Base-by-base conservation (phyloP, 2,113 vertebrate genomes). In the Pteruthius melanotis region DNA sequence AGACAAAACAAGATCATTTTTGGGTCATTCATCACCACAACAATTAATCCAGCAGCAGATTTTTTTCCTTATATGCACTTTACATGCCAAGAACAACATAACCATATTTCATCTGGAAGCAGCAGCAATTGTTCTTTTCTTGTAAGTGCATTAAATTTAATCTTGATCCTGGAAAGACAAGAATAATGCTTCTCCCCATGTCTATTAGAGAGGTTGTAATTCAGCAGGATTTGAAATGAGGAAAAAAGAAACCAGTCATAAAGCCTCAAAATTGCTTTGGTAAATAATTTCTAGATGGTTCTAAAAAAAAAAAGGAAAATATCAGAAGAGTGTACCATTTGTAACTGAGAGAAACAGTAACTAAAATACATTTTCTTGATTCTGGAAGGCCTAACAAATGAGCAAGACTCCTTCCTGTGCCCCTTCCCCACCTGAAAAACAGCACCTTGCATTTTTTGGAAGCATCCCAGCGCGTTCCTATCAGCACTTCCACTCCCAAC, bases 1-100 rank as follows among this genome's bases (percentile, higher is more conserved):
- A 94, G 90, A 96, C 35, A 80, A 70, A 96, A 70, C 68, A 70
- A 77, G 88, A 66, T 60, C 26, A 30, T 64, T 75, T 96, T 89
- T 53, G 49, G 64, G 76, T 80, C 71, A 76, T 76, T 72, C 83
- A 83, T 68, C 93, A 93, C 56, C 3, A 2, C 44, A 65, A 94
- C 1, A 31, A 76, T 74, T 83, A 86, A 52, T 56, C 44, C 76
- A 86, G 39, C 26, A 64, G 79, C 19, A 86, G 42, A 63, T 78
- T 75, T 76, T 72, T 78, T 50, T 4, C 69, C 39, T 77, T 66
- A 5, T 21, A 80, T 66, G 75, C 0, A 2, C 57, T 59, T 42
- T 49, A 89, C 52, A 71, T 93, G 79, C 92, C 79, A 90, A 88
- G 77, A 91, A 56, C 40, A 75, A 78, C 79, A 78, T 2, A 54